A percentile compares a stretch with the other conserved stretches of the same genome.
Evolutionary conservation across 2,113 vertebrate species (phyloP).

Genomic region (Mesitornis unicolor): DNA sequence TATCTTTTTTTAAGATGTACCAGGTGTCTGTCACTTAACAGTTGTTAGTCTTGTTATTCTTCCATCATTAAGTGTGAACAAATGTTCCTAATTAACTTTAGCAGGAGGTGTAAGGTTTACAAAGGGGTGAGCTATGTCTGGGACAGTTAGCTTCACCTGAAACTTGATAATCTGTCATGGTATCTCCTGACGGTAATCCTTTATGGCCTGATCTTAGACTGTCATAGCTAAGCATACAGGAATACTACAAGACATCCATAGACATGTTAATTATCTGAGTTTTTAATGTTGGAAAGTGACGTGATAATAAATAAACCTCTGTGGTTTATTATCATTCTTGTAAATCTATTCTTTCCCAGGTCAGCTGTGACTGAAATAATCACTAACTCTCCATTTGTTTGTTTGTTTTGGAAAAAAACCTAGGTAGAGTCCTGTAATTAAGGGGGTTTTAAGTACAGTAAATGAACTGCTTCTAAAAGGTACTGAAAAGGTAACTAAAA

Average conservation of each 20-base stretch:
- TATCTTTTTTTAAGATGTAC: background rate
- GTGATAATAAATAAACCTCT: background rate
- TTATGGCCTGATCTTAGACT: background rate
- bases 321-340: background rate
- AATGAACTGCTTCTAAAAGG: background rate
- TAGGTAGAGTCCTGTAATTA: background rate
- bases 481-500: background rate
- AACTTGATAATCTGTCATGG: background rate
- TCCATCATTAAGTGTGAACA: slow-evolving; percentile 33
- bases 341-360: background rate
- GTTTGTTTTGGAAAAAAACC: background rate
- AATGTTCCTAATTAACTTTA: slow-evolving; percentile 46
- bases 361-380: background rate
- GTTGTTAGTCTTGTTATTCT: slow-evolving; percentile 59
- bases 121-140: background rate
- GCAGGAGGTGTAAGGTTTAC: background rate
- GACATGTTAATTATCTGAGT: background rate
- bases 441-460: background rate
- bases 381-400: background rate
- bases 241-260: background rate
- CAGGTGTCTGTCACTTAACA: slow-evolving; percentile 30
- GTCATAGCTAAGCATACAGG: background rate
- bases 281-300: background rate
- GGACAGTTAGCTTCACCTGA: background rate
- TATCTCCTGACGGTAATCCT: background rate